phyloP scores from a whole-genome alignment of 2,113 vertebrate genomes.

The Ageneiosus marmoratus region DNA sequence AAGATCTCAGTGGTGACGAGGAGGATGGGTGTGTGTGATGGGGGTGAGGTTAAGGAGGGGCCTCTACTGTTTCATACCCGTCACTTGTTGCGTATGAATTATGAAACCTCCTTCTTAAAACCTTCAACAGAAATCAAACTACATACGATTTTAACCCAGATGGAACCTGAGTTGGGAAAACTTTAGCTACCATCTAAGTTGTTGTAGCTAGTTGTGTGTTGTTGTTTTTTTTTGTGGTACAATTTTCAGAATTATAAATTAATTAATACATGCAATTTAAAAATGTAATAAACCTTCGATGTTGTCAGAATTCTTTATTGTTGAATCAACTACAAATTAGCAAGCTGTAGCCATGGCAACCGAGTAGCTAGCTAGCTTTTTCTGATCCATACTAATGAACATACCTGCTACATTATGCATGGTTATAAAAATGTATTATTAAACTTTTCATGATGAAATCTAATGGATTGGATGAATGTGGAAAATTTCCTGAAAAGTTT shows the following conservation, averaged over 20 bases:
- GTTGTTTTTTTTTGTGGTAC: no score
- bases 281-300: background rate
- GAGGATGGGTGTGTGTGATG: no score
- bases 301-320: background rate
- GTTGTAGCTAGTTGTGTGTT: no score
- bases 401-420: background rate
- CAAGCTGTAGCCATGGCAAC: background rate
- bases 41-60: no score
- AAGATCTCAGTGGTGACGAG: background rate
- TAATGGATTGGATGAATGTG: no score
- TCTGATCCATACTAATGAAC: background rate
- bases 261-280: background rate
- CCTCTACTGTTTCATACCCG: background rate
- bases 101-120: background rate
- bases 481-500: background rate
- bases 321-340: background rate
- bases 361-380: background rate
- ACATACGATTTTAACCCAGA: background rate
- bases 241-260: no score
- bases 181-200: no score
- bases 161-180: no score
- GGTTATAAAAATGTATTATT: no score
- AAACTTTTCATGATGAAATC: background rate
- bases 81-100: background rate
- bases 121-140: background rate